A percentile compares a stretch with the other conserved stretches of the same genome.
Evolutionary conservation across 2,797 vertebrate genomes (phyloP).

Genomic region (Oreortyx pictus): DNA sequence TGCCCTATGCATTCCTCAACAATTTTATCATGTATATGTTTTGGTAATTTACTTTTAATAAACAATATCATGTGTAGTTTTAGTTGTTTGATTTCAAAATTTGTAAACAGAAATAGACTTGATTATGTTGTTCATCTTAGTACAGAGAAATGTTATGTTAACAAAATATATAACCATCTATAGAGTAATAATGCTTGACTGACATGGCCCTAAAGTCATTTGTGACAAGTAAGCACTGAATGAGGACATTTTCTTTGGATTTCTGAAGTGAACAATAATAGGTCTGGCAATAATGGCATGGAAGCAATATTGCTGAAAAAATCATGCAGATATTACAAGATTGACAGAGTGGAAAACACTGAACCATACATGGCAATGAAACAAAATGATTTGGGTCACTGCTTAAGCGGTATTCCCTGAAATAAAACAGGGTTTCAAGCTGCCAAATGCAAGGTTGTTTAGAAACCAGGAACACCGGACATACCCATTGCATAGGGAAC

Average conservation of each 20-base stretch:
- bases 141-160: background rate
- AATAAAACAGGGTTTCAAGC: background rate
- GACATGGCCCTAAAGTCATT: background rate
- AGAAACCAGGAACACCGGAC: background rate
- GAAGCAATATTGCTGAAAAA: background rate
- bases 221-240: background rate
- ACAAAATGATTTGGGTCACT: conserved; percentile 7
- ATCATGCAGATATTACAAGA: background rate
- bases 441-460: background rate
- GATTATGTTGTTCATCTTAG: background rate
- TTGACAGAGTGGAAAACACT: background rate
- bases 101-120: background rate
- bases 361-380: background rate
- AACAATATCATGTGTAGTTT: background rate
- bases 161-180: background rate
- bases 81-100: background rate
- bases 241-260: background rate
- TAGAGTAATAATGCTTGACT: background rate
- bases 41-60: background rate
- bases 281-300: background rate
- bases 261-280: background rate
- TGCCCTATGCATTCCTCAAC: background rate
- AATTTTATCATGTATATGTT: background rate
- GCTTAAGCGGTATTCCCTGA: background rate
- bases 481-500: background rate